Conservation (phyloP, 2,113 vertebrate genomes). For the Tautogolabrus adspersus region DNA sequence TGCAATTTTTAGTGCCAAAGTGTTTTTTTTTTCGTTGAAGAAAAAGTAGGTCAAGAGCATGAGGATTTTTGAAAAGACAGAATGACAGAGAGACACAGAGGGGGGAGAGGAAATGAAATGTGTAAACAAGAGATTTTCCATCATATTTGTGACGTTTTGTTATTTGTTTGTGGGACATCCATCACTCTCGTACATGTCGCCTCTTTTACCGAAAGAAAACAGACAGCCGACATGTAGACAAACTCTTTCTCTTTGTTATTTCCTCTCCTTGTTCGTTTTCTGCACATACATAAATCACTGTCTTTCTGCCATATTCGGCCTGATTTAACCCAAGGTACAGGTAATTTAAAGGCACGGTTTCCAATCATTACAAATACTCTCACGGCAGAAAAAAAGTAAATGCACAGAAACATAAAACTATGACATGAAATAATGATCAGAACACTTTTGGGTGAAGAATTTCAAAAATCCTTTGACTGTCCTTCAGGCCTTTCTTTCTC, state of each 20-base stretch:
- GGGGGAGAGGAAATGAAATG: slow-evolving; percentile 36
- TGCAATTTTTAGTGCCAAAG: slow-evolving; percentile 65
- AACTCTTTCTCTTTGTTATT: slow-evolving; percentile 23
- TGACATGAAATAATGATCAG: not conserved
- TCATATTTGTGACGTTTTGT: slow-evolving; percentile 59
- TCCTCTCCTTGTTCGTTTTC: slow-evolving; percentile 20
- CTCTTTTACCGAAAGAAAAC: slow-evolving; percentile 10
- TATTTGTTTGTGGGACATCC: slow-evolving; percentile 58
- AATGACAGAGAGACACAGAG: slow-evolving; percentile 55
- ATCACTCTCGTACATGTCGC: slow-evolving; percentile 37
- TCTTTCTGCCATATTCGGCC: not conserved
- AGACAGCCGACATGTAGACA: slow-evolving; percentile 34
- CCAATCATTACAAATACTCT: not conserved
- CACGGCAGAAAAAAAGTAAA: not conserved
- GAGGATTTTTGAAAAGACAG: slow-evolving; percentile 56
- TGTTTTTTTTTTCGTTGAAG: slow-evolving; percentile 34
- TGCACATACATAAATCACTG: not conserved
- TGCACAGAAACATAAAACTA: not conserved
- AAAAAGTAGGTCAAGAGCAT: slow-evolving; percentile 76
- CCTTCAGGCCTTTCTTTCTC: slow-evolving; percentile 40
- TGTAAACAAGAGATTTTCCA: slow-evolving; percentile 68
- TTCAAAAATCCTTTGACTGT: not conserved
- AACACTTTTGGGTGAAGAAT: not conserved
- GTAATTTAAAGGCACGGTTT: not conserved
- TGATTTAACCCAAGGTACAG: not conserved